Conservation (phyloP, 2,797 vertebrate genomes). For the Oreochromis mossambicus region DNA sequence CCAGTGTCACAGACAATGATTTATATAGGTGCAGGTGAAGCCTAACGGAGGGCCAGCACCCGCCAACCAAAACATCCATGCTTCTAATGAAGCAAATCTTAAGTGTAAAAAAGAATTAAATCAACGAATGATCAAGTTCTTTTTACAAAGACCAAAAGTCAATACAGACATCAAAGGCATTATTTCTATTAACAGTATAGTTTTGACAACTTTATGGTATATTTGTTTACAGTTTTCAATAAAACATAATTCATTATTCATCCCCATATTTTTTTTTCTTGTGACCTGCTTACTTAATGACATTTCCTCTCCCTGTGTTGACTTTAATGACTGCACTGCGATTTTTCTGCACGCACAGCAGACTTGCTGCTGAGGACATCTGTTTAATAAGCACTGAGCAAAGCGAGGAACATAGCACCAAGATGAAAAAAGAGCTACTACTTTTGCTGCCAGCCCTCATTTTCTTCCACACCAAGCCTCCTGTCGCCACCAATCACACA, state of each 20-base stretch:
- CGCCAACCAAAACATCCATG: neutral
- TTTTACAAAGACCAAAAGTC: neutral
- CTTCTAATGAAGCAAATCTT: neutral
- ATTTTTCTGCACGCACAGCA: neutral
- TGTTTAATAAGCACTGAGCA: neutral
- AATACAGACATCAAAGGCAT: neutral
- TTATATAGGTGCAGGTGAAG: neutral
- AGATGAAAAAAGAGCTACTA: conserved; percentile 23
- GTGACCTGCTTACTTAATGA: neutral
- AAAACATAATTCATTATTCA: neutral
- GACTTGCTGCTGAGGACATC: neutral
- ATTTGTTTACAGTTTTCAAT: neutral
- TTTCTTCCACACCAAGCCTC: conserved; percentile 5
- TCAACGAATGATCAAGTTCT: neutral
- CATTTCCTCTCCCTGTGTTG: neutral
- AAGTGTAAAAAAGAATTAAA: neutral
- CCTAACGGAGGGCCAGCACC: neutral
- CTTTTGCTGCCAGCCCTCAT: conserved; percentile 19
- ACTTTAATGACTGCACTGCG: neutral
- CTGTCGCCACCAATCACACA: conserved; percentile 23
- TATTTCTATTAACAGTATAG: neutral
- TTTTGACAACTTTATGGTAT: neutral
- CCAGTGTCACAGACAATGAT: neutral
- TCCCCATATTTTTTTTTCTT: neutral
- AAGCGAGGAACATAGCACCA: neutral